These are phyloP conservation scores for Camelus dromedarius DNA, from an alignment of 2,113 vertebrate genomes.

Conservation along the genomic window DNA sequence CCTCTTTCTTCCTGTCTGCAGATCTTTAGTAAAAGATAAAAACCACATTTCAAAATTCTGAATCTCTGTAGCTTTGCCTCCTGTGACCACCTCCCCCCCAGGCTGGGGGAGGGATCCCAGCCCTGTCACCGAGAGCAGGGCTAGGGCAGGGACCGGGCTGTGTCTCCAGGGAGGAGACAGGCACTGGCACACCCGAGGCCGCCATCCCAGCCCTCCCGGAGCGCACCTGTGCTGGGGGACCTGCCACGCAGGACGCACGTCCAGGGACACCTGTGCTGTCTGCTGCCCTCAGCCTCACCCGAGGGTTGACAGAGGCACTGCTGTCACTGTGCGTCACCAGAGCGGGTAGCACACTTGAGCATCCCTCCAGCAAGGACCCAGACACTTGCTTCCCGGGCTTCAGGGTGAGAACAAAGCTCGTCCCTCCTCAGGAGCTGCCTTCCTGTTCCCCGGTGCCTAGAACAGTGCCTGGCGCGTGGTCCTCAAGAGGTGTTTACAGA, in stretches of 20 bases:
- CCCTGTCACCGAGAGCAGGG: too few species aligned
- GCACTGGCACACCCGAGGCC: too few species aligned
- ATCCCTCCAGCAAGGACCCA: not conserved
- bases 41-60: not conserved
- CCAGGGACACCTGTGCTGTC: fast-evolving
- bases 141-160: not conserved
- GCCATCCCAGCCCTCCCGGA: too few species aligned
- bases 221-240: fast-evolving
- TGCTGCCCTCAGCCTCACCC: not conserved
- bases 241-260: not conserved
- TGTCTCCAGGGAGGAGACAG: too few species aligned
- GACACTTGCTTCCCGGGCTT: not conserved
- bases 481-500: not conserved
- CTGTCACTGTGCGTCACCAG: not conserved
- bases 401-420: not conserved
- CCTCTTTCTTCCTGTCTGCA: not conserved
- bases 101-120: not conserved
- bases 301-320: not conserved
- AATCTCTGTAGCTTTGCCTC: not conserved
- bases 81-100: not conserved
- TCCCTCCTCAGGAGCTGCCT: not conserved
- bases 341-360: not conserved
- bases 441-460: not conserved
- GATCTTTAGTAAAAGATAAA: not conserved
- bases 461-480: fast-evolving